Evolutionary conservation across 2,113 vertebrate species (phyloP).

Genomic region (Stomatorhinus ivindoensis): DNA sequence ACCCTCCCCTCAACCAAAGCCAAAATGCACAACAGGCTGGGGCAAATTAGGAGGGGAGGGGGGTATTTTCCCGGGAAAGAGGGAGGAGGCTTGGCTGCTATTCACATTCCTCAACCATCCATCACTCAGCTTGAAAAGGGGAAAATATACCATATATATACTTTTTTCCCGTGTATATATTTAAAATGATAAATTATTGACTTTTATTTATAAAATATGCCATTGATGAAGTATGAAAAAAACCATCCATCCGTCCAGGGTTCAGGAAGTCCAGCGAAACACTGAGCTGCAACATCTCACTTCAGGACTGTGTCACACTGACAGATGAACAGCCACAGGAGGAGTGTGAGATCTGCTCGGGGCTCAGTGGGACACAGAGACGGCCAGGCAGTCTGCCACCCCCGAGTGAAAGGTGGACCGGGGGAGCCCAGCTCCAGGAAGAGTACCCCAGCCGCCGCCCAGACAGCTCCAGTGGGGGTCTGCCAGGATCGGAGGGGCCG

Average conservation of each 20-base stretch:
- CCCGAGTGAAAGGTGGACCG: constrained; percentile 8
- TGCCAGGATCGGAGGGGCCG: not conserved
- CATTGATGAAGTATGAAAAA: not conserved
- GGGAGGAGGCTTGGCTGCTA: not conserved
- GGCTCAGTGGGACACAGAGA: not conserved
- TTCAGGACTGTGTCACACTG: constrained; percentile 2
- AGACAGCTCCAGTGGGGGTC: not conserved
- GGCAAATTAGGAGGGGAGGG: constrained; percentile 42
- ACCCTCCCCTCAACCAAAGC: constrained; percentile 58
- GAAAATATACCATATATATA: not conserved
- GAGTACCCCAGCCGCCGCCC: not conserved
- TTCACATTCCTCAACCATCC: not conserved
- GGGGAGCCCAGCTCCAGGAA: constrained; percentile 16
- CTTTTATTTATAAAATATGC: not conserved
- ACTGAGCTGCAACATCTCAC: not conserved
- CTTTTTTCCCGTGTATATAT: not conserved
- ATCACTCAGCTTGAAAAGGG: not conserved
- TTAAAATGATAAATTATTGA: not conserved
- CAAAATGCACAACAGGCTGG: constrained; percentile 63
- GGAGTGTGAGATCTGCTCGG: not conserved
- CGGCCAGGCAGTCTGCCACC: not conserved
- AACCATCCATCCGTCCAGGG: not conserved
- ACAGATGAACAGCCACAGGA: not conserved
- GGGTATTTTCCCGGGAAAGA: not conserved
- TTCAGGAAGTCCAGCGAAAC: not conserved